Base-by-base conservation (phyloP, 2,888 invertebrate genomes). In the Dasysyrphus tricinctus region DNA sequence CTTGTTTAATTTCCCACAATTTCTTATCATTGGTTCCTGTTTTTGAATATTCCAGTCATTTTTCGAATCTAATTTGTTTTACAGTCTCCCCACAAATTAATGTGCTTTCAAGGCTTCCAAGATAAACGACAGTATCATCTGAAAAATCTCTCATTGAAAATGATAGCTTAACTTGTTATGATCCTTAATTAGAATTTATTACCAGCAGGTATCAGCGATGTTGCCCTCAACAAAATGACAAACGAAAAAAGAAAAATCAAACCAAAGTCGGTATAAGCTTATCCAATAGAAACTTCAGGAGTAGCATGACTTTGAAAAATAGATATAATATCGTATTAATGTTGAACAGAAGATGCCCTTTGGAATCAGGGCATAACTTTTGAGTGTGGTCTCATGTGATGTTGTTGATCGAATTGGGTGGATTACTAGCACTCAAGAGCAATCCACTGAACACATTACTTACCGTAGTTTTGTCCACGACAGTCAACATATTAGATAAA, bases 171-270 rank as follows among this genome's bases (percentile, higher is more conserved):
- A 57, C 65, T 63, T 56, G 42, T 63, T 70, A 47, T 39, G 54
- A 39, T 47, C 63, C 63, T 39, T 65, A 56, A 70, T 70, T 75
- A 69, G 61, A 65, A 57, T 65, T 63, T 47, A 80, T 37, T 72
- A 57, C 47, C 74, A 61, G 24, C 74, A 61, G 24, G 11, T 56
- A 44, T 19, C 70, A 54, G 61, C n/a, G n/a, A n/a, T 63, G 12
- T 32, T 6, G 6, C 19, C n/a, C 34, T 19, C 24, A 24, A 11
- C n/a, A 63, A 44, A 63, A 5, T 11, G 12, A 51, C 9, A 8
- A 63, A 37, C 32, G 5, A 7, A 47, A 70, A 12, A 7, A 47
- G 61, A 12, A 67, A 44, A 44, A 51, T 51, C 44, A 63, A 2
- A 39, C n/a, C 24, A 37, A 7, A 39, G 54, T 24, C 1, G 24